These are phyloP conservation scores for Odontocolon sp. DNA, from an alignment of 2,888 invertebrate genomes.

Conservation along the genomic window DNA sequence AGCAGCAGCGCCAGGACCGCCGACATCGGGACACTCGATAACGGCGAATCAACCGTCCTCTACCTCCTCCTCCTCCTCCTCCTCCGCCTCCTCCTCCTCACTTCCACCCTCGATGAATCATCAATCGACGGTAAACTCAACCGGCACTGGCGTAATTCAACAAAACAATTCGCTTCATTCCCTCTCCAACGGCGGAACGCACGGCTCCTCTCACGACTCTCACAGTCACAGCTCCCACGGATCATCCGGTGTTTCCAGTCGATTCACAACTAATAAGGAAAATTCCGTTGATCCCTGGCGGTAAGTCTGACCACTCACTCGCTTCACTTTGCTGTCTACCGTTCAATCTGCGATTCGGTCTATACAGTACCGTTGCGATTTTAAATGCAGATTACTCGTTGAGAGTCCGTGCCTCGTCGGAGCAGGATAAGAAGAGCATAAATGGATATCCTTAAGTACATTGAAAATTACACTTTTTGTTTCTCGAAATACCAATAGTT, in stretches of 20 bases:
- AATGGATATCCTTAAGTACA: too few relatives aligned
- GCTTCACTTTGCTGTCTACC: background rate
- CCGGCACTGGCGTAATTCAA: slow-evolving; percentile 11
- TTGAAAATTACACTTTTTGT: too few relatives aligned
- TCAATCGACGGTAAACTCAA: slow-evolving; percentile 18
- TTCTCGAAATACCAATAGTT: too few relatives aligned
- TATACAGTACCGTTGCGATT: too few relatives aligned
- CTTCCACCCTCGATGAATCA: slow-evolving; percentile 52
- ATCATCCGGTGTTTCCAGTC: slow-evolving; percentile 56
- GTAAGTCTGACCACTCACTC: slow-evolving; percentile 42
- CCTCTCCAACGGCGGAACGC: slow-evolving; percentile 67
- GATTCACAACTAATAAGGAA: slow-evolving; percentile 59
- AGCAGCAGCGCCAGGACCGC: background rate
- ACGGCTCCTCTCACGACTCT: slow-evolving; percentile 68
- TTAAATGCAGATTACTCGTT: too few relatives aligned
- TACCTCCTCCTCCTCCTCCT: too few relatives aligned
- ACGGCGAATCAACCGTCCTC: slow-evolving; percentile 44
- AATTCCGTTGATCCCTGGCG: slow-evolving; percentile 55
- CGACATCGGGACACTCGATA: background rate
- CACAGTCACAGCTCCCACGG: slow-evolving; percentile 71
- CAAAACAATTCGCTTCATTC: slow-evolving; percentile 60
- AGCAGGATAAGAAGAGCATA: too few relatives aligned
- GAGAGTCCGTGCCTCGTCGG: too few relatives aligned
- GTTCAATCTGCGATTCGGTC: background rate
- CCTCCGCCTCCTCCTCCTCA: slow-evolving; percentile 49